Base-by-base conservation (phyloP, 2,113 vertebrate genomes). In the Dipodomys merriami region DNA sequence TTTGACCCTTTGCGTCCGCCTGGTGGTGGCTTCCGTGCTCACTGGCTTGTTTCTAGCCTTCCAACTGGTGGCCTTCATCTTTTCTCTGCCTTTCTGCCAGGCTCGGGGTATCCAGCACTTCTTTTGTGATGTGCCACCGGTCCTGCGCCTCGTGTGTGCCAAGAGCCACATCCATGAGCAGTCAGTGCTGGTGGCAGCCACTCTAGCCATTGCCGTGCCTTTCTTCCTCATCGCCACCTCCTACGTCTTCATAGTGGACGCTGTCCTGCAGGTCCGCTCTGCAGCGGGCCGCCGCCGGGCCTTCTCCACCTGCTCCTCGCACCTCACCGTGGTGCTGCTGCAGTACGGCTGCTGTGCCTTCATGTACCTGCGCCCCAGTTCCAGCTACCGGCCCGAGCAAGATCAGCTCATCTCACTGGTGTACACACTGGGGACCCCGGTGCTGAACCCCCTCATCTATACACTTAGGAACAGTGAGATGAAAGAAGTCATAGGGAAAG, bases 371-470 rank as follows among this genome's bases (percentile, higher is more conserved):
- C 94, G 73, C 23, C 96, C 97, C 25, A 83, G 22, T n/a, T 90
- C 88, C 83, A 96, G 74, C 64, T 91, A 95, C 39, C 62, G 83
- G 3, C 77, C 92, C 30, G 69, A 88, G 20, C 90, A 87, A 27
- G 97, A 97, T 15, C 93, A 84, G 62, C 23, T 97, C 33, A 4
- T 97, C 20, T 97, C 97, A 0, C 60, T 98, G 60, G 86, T 96
- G 2, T 97, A 97, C 71, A 96, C 91, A 0, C 44, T 96, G 53
- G 96, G 94, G 27, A 97, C 96, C 9, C 97, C 97, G 3, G 46
- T 97, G 15, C 83, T 98, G 87, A 98, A 97, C 44, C 97, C 97
- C 1, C 68, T 98, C 23, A 97, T 97, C 64, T 98, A 97, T 16
- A 97, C 95, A 7, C 78, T 97, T 83, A 97, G 97, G 35, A 98